Conservation (phyloP, 1,140 invertebrate species). For the Drosophila azteca region DNA sequence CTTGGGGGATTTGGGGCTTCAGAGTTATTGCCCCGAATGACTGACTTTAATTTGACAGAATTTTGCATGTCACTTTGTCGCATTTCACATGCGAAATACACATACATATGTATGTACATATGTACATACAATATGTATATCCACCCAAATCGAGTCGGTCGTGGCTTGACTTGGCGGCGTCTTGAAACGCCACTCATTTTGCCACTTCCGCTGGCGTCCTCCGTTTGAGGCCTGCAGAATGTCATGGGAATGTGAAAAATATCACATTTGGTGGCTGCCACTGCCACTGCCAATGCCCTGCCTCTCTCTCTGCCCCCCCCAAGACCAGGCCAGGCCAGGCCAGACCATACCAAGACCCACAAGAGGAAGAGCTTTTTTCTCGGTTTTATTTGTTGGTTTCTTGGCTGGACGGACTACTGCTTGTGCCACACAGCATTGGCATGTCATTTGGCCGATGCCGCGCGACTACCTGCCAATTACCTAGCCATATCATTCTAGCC, state of each 20-base stretch:
- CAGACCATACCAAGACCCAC: background rate
- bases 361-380: constrained; percentile 62
- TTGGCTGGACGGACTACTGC: constrained; percentile 35
- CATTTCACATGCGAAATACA: constrained; percentile 45
- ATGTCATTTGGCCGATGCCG: constrained; percentile 71
- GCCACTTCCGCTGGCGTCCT: constrained; percentile 75
- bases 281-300: background rate
- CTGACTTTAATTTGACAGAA: constrained; percentile 81
- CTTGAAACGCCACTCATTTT: constrained; percentile 80
- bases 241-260: constrained; percentile 78
- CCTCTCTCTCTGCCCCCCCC: constrained; percentile 2
- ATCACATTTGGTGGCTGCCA: constrained; percentile 61
- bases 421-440: constrained; percentile 47
- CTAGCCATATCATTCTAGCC: constrained; percentile 67
- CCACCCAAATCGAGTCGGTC: constrained; percentile 41
- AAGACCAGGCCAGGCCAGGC: too few species aligned
- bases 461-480: constrained; percentile 76
- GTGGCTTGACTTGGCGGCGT: constrained; percentile 47
- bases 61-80: constrained; percentile 77
- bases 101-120: too few species aligned
- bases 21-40: constrained; percentile 56
- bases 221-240: constrained; percentile 42
- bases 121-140: background rate
- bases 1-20: constrained; percentile 23
- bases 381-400: constrained; percentile 23